Conservation (phyloP, 1,140 invertebrate species). For the Brachionus rubens region DNA sequence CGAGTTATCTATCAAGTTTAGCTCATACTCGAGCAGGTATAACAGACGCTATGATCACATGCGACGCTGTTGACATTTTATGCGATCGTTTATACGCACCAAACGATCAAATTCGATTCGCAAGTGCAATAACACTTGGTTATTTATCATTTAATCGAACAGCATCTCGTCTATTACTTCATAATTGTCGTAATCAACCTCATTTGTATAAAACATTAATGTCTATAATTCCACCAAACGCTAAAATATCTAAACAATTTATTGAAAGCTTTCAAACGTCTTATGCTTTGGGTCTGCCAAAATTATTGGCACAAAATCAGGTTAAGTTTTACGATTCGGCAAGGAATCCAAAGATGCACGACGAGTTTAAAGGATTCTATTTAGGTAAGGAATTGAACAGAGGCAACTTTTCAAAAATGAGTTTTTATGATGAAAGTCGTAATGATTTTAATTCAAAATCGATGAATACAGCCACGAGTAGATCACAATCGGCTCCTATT, state of each 20-base stretch:
- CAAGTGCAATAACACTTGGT: conserved; percentile 57
- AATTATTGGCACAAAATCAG: conserved; percentile 7
- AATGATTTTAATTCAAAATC: neutral
- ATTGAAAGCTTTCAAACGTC: conserved; percentile 56
- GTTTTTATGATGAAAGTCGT: neutral
- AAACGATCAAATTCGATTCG: conserved; percentile 49
- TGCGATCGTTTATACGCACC: conserved; percentile 18
- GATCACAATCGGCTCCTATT: conserved; percentile 1
- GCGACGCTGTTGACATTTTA: conserved; percentile 49
- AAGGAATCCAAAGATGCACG: neutral
- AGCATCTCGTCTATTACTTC: conserved; percentile 54
- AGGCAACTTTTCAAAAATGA: conserved; percentile 5
- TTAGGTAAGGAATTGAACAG: neutral
- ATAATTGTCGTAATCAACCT: conserved; percentile 56
- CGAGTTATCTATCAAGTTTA: conserved; percentile 53
- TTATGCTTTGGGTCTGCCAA: conserved; percentile 55
- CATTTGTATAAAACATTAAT: conserved; percentile 55
- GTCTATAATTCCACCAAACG: conserved; percentile 55
- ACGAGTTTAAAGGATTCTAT: conserved; percentile 19
- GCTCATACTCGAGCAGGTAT: conserved; percentile 59
- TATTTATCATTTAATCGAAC: conserved; percentile 60
- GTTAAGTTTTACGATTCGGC: conserved; percentile 13
- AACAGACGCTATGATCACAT: conserved; percentile 59
- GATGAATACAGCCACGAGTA: neutral
- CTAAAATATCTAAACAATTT: conserved; percentile 57